These are phyloP conservation scores for Oryzias celebensis DNA, from an alignment of 2,113 vertebrate species.

Conservation along the genomic window DNA sequence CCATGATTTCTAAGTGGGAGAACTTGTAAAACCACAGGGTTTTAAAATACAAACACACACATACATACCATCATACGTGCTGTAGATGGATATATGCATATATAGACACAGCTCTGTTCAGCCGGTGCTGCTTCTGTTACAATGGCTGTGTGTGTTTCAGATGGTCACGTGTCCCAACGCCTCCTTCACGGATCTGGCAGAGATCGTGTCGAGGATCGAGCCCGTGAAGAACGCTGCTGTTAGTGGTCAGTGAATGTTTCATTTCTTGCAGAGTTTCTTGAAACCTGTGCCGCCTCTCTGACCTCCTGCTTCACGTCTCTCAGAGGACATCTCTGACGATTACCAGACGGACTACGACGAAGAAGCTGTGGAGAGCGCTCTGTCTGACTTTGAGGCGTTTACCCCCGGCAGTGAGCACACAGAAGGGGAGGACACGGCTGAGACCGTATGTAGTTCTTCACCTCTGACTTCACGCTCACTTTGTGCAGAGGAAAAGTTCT, in stretches of 20 bases:
- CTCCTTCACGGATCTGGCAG: conserved; percentile 93
- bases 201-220: conserved; percentile 93
- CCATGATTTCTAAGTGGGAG: too few species aligned
- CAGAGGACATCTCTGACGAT: conserved; percentile 86
- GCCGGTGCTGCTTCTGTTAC: not conserved
- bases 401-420: conserved; percentile 66
- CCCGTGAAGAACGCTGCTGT: conserved; percentile 77
- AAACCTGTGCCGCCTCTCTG: not conserved
- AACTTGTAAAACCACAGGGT: too few species aligned
- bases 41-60: too few species aligned
- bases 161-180: conserved; percentile 88
- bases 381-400: conserved; percentile 74
- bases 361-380: conserved; percentile 75
- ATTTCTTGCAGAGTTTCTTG: not conserved
- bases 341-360: conserved; percentile 91
- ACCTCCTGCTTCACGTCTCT: not conserved
- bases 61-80: too few species aligned
- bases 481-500: too few species aligned
- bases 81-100: too few species aligned
- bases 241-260: conserved; percentile 77
- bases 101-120: not conserved
- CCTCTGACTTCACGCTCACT: too few species aligned
- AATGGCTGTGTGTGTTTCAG: conserved; percentile 62
- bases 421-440: conserved; percentile 77
- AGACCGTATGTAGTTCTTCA: conserved; percentile 60